Conservation (phyloP, 92 coral and sea anemone genomes). For the Parazoanthus darwini region DNA sequence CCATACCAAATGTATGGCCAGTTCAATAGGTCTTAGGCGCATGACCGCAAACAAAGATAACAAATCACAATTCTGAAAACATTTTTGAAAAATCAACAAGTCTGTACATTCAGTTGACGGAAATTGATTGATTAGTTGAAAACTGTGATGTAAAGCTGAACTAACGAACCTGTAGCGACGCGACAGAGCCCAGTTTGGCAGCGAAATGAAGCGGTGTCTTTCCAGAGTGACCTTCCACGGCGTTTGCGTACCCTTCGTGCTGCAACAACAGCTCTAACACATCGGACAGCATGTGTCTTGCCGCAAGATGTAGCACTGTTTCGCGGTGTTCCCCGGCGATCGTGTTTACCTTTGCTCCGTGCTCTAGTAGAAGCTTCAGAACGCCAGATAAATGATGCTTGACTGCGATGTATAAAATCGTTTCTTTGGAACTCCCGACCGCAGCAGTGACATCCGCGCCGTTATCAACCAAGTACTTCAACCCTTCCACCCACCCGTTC, state of each 20-base stretch:
- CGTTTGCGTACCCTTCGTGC: slow-evolving; percentile 26
- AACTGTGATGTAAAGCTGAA: background rate
- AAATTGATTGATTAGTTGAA: background rate
- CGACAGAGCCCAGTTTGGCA: slow-evolving; percentile 35
- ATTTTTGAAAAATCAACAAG: background rate
- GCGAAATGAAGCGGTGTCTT: slow-evolving; percentile 41
- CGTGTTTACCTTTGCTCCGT: slow-evolving; percentile 33
- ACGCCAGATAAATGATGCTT: slow-evolving; percentile 41
- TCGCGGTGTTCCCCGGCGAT: slow-evolving; percentile 37
- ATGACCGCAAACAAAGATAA: too few relatives aligned
- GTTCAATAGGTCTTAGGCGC: too few relatives aligned
- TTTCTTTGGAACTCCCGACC: slow-evolving; percentile 38
- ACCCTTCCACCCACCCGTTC: slow-evolving; percentile 39
- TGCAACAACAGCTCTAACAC: slow-evolving; percentile 27
- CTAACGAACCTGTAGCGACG: slow-evolving; percentile 31
- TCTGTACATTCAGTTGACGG: background rate
- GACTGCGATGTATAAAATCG: slow-evolving; percentile 38
- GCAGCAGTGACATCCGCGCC: slow-evolving; percentile 35
- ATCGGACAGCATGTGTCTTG: slow-evolving; percentile 42
- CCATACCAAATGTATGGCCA: too few relatives aligned
- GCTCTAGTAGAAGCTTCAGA: slow-evolving; percentile 23
- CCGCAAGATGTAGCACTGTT: slow-evolving; percentile 35
- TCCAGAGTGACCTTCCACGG: slow-evolving; percentile 39
- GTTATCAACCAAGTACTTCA: slow-evolving; percentile 28
- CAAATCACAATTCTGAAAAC: too few relatives aligned